Base-by-base conservation (phyloP, 2,888 invertebrate species). In the Eupeodes latifasciatus region DNA sequence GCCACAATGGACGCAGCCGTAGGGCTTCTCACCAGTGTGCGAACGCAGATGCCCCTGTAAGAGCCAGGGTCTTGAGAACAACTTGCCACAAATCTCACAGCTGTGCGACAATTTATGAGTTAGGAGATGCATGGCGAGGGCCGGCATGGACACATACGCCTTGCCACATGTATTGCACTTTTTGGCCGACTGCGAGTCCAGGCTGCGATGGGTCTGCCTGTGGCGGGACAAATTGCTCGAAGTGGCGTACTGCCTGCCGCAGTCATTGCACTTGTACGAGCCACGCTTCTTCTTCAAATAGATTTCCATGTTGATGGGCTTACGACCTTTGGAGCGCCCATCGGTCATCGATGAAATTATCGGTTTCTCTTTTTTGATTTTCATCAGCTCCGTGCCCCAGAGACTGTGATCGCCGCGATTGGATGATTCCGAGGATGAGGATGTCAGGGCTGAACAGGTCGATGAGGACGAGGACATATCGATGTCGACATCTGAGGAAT, bases 61-160 rank as follows among this genome's bases (percentile, higher is more conserved):
- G 79, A 99, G 95, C 99, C 99, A 99, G 19, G 98, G 98, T 55
- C 99, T 95, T 27, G 98, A 98, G 94, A 99, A 99, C 91, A 97
- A 96, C 94, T 99, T 99, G 82, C 98, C 98, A 94, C 99, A 99
- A 66, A 98, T 96, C 81, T 96, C 96, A 93, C 99, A 99, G 91
- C 96, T 96, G 94, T 99, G 98, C 47, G 96, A 96, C 91, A 98
- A 95, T 92, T 98, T 98, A 94, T 99, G 99, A 64, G 98, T 99
- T 74, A 97, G 95, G 88, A 98, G 96, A 93, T 97, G 98, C 97
- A 98, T 98, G 77, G 99, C 98, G 81, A 99, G 95, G 9, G 99
- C 99, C 0, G 99, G 99, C 99, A 99, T 99, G 90, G 98, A 98
- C 77, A 99, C 99, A 94, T 99, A 99, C 6, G 98, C 98, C 94